These are phyloP conservation scores for Euspilapteryx auroguttella DNA, from an alignment of 2,888 invertebrate genomes.

Conservation along the genomic window DNA sequence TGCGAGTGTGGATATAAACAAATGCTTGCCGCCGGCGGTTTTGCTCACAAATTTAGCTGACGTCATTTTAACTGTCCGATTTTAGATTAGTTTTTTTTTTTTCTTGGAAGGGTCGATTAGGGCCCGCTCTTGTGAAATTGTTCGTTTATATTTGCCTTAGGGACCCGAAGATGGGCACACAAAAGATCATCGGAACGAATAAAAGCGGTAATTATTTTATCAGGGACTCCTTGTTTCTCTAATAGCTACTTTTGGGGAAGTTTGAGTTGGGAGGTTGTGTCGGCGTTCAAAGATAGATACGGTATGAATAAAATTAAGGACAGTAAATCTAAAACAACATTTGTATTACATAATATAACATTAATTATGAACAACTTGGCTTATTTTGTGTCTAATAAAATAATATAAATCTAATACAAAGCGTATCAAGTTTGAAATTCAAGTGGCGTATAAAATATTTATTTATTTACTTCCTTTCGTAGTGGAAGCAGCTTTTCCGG, in stretches of 20 bases:
- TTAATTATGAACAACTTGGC: too few relatives aligned
- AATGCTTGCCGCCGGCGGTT: conserved; percentile 19
- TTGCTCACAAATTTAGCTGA: conserved; percentile 33
- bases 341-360: too few relatives aligned
- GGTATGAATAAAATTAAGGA: too few relatives aligned
- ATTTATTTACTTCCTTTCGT: too few relatives aligned
- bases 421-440: too few relatives aligned
- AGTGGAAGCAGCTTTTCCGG: too few relatives aligned
- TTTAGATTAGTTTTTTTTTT: conserved; percentile 38
- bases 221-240: conserved; percentile 52
- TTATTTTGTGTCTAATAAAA: too few relatives aligned
- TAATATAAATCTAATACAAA: too few relatives aligned
- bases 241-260: conserved; percentile 54
- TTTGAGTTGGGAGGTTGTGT: conserved; percentile 23
- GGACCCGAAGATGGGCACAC: conserved; percentile 15
- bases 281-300: too few relatives aligned
- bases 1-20: conserved; percentile 26
- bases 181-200: conserved; percentile 32
- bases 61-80: conserved; percentile 36
- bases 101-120: conserved; percentile 13
- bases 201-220: conserved; percentile 59
- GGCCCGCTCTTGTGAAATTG: conserved; percentile 23
- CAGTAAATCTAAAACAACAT: too few relatives aligned
- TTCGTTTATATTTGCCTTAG: conserved; percentile 27
- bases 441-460: too few relatives aligned